Base-by-base conservation (phyloP, 2,888 invertebrate genomes). In the Ypsolopha sequella region DNA sequence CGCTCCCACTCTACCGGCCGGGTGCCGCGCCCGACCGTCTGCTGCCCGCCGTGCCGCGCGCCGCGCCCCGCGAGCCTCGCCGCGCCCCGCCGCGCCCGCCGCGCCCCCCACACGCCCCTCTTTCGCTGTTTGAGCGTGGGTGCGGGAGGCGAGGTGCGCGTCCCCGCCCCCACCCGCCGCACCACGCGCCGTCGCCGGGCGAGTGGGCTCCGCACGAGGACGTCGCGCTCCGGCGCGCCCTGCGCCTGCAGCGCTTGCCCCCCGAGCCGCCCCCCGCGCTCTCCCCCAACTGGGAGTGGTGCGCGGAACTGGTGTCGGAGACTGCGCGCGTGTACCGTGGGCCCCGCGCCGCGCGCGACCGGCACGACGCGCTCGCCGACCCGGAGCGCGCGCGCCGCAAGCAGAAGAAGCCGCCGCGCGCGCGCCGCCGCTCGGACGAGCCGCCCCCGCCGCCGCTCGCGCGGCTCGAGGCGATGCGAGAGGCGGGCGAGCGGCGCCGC, bases 221-320 rank as follows among this genome's bases (percentile, higher is more conserved):
- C 76, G 93, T 94, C 88, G 92, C 94, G 34, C 88, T 98, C 53
- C 86, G 97, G 11, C 94, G 95, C 80, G 95, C 95, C 1, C 87
- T 93, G 48, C 92, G 93, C 58, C 88, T 90, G 63, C 93, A 93
- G 76, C 77, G 78, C 33, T 67, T 78, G 65, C 81, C 88, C 93
- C 58, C 89, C 92, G 75, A 90, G 92, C 53, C 92, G 54, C 93
- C 93, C 55, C 95, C 93, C 0, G 95, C 93, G 0, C 96, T 95
- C 69, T 93, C 93, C 34, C 94, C 96, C 45, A 99, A 99, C 86
- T 99, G 98, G 98, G 98, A 99, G 73, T 90, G 97, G 70, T 95
- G 95, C 7, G 92, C 97, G 24, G 97, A 97, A 70, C 90, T 94
- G 62, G 97, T 98, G 1, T 97, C 94, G 76, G 91, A 93, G 56